Evolutionary conservation across 2,888 invertebrate species (phyloP).

Genomic region (Byasa hedistus): DNA sequence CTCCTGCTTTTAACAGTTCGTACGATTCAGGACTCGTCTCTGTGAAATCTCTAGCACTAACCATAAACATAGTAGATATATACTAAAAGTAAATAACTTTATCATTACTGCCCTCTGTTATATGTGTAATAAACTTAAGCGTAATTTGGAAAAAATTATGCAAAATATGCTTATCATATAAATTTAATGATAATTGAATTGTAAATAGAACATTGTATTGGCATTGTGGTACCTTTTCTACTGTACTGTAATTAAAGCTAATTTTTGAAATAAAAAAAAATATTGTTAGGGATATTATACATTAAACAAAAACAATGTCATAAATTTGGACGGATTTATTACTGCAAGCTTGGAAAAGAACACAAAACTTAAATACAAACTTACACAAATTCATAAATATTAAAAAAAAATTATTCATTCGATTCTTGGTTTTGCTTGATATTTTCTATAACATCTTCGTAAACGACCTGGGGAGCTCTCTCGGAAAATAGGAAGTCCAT

Average conservation of each 20-base stretch:
- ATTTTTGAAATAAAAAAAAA: neutral
- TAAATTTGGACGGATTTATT: constrained; percentile 26
- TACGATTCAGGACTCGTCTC: no score
- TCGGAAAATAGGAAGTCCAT: constrained; percentile 72
- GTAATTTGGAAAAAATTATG: no score
- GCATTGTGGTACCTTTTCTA: no score
- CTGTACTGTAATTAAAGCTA: no score
- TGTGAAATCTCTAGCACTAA: no score
- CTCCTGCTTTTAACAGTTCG: no score
- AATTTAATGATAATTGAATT: neutral
- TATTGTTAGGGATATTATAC: neutral
- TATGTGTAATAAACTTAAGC: no score
- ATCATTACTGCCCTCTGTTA: no score
- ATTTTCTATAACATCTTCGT: constrained; percentile 60
- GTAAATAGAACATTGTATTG: neutral
- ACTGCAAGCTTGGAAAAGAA: constrained; percentile 18
- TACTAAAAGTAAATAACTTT: no score
- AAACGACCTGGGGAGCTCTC: constrained; percentile 57
- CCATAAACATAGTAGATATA: no score
- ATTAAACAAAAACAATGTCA: neutral
- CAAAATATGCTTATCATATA: no score
- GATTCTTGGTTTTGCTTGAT: constrained; percentile 44
- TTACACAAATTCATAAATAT: constrained; percentile 35
- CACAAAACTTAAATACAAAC: constrained; percentile 36
- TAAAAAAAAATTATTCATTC: constrained; percentile 33